Evolutionary conservation across 2,113 vertebrate genomes (phyloP).

Genomic region (Uria lomvia): DNA sequence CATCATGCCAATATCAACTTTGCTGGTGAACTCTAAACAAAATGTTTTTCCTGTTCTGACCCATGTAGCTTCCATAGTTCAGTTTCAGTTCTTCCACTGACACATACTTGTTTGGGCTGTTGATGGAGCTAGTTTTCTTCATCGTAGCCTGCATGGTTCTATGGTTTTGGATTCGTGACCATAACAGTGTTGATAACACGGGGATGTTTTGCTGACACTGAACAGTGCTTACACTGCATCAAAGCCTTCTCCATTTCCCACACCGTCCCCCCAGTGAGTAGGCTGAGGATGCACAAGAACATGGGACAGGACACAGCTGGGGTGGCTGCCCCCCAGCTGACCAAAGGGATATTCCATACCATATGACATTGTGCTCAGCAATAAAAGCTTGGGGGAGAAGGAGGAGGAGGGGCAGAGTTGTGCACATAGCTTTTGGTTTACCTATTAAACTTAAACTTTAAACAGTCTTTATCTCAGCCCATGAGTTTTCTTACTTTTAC

Average conservation of each 20-base stretch:
- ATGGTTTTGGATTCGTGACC: neutral
- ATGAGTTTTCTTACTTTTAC: neutral
- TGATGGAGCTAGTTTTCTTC: neutral
- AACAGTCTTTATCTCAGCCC: neutral
- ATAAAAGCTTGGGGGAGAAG: neutral
- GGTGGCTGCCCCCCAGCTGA: neutral
- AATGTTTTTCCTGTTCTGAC: neutral
- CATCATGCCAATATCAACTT: neutral
- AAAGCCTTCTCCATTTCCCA: neutral
- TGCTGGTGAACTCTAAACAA: neutral
- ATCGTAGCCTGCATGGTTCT: no score
- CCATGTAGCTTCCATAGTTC: neutral
- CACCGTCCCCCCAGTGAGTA: accelerated
- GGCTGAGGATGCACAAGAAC: neutral
- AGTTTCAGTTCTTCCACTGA: neutral
- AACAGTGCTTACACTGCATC: neutral
- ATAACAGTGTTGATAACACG: neutral
- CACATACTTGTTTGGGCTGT: neutral
- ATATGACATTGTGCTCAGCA: neutral
- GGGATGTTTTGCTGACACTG: neutral
- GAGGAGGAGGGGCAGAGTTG: neutral
- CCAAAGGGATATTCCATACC: no score
- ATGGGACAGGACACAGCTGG: accelerated
- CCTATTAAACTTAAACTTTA: neutral
- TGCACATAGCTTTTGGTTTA: neutral